These are phyloP conservation scores for Andrena marginata DNA, from an alignment of 2,888 invertebrate species.

Conservation along the genomic window DNA sequence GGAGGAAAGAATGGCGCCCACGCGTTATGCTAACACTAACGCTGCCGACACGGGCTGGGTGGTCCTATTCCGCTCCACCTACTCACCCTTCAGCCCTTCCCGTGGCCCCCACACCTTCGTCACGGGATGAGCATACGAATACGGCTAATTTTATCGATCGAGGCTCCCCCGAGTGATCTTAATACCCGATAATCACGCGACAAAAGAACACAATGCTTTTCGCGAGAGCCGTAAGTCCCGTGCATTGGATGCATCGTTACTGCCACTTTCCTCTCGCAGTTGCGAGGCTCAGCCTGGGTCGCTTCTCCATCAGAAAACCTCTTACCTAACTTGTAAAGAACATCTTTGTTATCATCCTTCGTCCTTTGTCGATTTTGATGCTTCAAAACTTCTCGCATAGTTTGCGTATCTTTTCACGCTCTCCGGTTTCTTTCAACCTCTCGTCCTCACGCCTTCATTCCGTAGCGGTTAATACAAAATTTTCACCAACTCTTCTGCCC, in stretches of 20 bases:
- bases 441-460: too few relatives aligned
- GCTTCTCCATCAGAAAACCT: background rate
- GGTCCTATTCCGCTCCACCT: constrained; percentile 83
- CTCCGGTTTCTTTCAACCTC: too few relatives aligned
- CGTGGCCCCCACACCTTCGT: constrained; percentile 77
- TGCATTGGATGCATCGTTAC: background rate
- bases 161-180: constrained; percentile 52
- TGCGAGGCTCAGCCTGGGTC: background rate
- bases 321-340: too few relatives aligned
- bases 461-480: too few relatives aligned
- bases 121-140: constrained; percentile 68
- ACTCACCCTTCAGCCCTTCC: constrained; percentile 79
- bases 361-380: too few relatives aligned
- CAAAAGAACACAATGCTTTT: background rate
- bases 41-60: constrained; percentile 84
- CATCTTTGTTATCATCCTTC: too few relatives aligned
- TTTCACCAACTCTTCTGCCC: too few relatives aligned
- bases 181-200: constrained; percentile 64
- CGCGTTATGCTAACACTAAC: constrained; percentile 84
- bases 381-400: too few relatives aligned
- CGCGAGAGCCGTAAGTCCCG: background rate
- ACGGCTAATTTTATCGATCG: constrained; percentile 72
- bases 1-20: constrained; percentile 83
- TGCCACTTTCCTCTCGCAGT: background rate
- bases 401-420: too few relatives aligned